Base-by-base conservation (phyloP, 2,113 vertebrate genomes). In the Phrynosoma blainvillii region DNA sequence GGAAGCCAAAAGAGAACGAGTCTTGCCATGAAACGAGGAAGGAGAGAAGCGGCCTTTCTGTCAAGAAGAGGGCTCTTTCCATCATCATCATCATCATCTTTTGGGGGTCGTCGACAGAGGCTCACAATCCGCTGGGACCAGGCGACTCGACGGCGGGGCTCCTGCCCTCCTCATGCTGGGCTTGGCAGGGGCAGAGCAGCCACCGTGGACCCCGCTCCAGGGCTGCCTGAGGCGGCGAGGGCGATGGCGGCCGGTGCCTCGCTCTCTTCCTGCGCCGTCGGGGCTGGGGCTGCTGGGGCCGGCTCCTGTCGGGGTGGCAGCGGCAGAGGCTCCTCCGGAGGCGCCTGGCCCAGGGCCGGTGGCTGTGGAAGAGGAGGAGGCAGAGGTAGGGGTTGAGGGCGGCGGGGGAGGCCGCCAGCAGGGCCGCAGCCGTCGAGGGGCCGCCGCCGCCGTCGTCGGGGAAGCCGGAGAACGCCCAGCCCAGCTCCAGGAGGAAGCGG, bases 311-410 rank as follows among this genome's bases (percentile, higher is more conserved):
- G n/a, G 71, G 18, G 27, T 65, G 75, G 62, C 87, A 85, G 47
- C 88, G 65, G 75, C 93, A 93, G 80, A 94, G 91, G 81, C 87
- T 94, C 92, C 94, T 93, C 89, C 95, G 93, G 88, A 93, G 93
- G 85, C 94, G 91, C 90, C 87, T 87, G 56, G 70, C 91, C 93
- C 97, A 97, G 95, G 96, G 95, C 93, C 96, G 96, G 93, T 90
- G 86, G 87, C 90, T 79, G 87, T 95, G 94, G 90, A 96, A 96
- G 76, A 96, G 92, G 27, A 96, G 92, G 25, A 96, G 90, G 87
- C 96, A 96, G 54, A 95, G 95, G 86, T 94, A 96, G 40, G 96
- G 96, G 20, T 97, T 91, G 82, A 96, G 91, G 1, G 96, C 96
- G 47, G 94, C 92, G 71, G 89, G 93, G 87, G 94, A 85, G 21